Conservation (phyloP, 2,113 vertebrate genomes). For the Protomyctophum bolini region DNA sequence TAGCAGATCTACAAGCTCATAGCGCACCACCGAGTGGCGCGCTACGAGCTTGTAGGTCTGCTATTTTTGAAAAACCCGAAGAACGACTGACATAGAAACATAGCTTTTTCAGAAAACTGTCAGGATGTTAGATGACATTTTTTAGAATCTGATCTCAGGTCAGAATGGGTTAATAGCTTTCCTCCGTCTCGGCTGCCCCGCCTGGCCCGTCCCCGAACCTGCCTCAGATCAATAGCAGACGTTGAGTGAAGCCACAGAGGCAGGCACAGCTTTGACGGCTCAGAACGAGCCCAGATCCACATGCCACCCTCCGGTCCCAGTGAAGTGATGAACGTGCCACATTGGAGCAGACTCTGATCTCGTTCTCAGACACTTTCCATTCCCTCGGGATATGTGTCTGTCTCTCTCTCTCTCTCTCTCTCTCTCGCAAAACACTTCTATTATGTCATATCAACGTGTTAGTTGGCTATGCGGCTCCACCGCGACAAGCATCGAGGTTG, state of each 20-base stretch:
- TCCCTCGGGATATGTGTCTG: conserved; percentile 31
- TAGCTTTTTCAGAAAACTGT: no score
- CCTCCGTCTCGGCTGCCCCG: conserved; percentile 17
- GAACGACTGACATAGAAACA: no score
- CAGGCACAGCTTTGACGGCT: conserved; percentile 26
- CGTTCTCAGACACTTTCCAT: conserved; percentile 20
- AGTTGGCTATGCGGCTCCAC: conserved; percentile 38
- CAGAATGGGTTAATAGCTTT: no score
- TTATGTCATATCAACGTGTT: conserved; percentile 51
- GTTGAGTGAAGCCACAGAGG: conserved; percentile 21
- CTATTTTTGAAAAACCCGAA: no score
- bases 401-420: conserved; percentile 28
- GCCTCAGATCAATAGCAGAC: conserved; percentile 31
- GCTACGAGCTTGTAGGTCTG: no score
- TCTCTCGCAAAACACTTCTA: conserved; percentile 26
- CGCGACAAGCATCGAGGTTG: conserved; percentile 42
- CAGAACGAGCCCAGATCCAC: conserved; percentile 23
- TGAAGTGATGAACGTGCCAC: conserved; percentile 13
- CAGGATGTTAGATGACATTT: no score
- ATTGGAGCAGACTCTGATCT: conserved; percentile 37
- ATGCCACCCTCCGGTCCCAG: conserved; percentile 18
- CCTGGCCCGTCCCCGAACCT: conserved; percentile 28
- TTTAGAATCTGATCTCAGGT: no score
- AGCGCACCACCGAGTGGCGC: no score
- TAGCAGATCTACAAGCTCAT: no score